phyloP scores from a whole-genome alignment of 2,797 vertebrate species.

The Psittacula echo region DNA sequence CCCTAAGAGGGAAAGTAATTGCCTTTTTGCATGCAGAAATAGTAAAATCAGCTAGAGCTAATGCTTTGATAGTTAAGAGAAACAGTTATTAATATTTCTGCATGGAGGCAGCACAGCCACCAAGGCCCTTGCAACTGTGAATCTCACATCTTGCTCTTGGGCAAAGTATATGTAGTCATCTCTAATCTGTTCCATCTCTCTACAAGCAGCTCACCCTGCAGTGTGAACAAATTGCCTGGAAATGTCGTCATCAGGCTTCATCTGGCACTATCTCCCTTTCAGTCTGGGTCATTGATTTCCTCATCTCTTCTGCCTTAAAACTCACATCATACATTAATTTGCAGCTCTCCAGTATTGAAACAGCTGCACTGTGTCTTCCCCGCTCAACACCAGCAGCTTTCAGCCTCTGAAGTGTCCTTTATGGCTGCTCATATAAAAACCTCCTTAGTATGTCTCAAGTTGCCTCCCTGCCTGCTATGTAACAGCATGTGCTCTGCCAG shows the following conservation, averaged over 20 bases:
- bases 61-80: conserved; percentile 23
- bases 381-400: conserved; percentile 41
- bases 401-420: conserved; percentile 52
- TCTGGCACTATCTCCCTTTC: conserved; percentile 44
- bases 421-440: conserved; percentile 33
- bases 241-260: conserved; percentile 63
- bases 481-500: conserved; percentile 30
- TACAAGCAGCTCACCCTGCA: conserved; percentile 39
- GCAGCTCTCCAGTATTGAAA: not conserved
- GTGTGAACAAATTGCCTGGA: conserved; percentile 60
- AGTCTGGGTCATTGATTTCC: conserved; percentile 64
- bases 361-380: conserved; percentile 30
- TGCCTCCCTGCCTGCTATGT: conserved; percentile 19
- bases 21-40: conserved; percentile 26
- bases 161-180: conserved; percentile 7
- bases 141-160: conserved; percentile 21
- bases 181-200: conserved; percentile 54
- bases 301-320: conserved; percentile 62
- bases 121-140: not conserved
- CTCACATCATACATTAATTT: conserved; percentile 34
- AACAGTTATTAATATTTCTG: conserved; percentile 27
- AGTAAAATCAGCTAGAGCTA: not conserved
- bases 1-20: conserved; percentile 25
- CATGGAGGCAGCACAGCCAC: not conserved
- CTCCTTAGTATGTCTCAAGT: conserved; percentile 46